Conservation (phyloP, 2,797 vertebrate species). For the Schizothorax lantsangensis region DNA sequence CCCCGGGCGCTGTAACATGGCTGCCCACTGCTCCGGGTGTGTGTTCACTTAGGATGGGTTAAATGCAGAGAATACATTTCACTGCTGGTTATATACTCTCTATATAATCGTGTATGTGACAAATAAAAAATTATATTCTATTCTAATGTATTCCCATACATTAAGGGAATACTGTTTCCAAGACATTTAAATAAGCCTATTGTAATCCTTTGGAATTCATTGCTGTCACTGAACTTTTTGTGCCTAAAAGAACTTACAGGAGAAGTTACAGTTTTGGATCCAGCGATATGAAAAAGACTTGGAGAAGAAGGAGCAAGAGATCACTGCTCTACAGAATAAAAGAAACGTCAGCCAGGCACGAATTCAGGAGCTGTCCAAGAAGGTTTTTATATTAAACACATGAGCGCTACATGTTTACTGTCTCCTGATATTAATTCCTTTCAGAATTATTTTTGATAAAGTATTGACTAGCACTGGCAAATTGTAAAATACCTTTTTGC, state of each 20-base stretch:
- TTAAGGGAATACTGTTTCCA: background rate
- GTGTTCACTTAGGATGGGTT: too few species aligned
- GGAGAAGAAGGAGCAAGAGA: conserved; percentile 80
- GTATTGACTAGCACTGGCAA: background rate
- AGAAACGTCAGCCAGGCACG: conserved; percentile 76
- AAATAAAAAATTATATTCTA: too few species aligned
- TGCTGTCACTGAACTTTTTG: background rate
- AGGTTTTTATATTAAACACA: conserved; percentile 73
- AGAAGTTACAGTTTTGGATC: conserved; percentile 82
- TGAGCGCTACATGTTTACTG: background rate
- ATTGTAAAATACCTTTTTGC: background rate
- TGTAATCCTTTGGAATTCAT: background rate
- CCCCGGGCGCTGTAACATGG: too few species aligned
- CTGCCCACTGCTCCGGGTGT: too few species aligned
- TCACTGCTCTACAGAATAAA: conserved; percentile 73
- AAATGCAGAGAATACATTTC: too few species aligned
- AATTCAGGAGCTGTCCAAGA: conserved; percentile 80
- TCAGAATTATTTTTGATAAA: background rate
- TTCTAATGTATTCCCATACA: too few species aligned
- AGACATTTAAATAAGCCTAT: background rate
- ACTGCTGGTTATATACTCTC: too few species aligned
- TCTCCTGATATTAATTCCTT: conserved; percentile 14
- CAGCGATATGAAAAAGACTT: conserved; percentile 82
- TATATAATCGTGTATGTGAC: too few species aligned
- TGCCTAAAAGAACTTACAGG: conserved; percentile 70